These are phyloP conservation scores for Lutraria lutraria DNA, from an alignment of 2,888 invertebrate genomes.

Conservation along the genomic window DNA sequence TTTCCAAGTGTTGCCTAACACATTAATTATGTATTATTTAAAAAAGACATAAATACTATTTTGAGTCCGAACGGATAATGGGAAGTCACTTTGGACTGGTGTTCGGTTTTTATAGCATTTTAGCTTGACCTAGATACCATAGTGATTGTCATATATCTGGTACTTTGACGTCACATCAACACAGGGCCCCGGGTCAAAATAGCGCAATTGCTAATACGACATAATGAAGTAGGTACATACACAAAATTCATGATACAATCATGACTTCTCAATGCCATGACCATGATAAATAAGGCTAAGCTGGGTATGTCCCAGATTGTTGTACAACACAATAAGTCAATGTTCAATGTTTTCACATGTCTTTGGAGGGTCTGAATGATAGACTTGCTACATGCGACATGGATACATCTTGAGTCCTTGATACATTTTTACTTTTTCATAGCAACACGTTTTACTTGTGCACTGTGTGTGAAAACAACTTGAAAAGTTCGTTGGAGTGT, in stretches of 20 bases:
- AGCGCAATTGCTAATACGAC: not conserved
- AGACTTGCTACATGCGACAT: no score
- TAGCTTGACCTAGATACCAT: not conserved
- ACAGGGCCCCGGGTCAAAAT: not conserved
- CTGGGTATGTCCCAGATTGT: no score
- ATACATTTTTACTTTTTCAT: no score
- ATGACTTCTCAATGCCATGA: not conserved
- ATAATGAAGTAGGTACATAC: not conserved
- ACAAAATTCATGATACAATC: not conserved
- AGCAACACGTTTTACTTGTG: no score
- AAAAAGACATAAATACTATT: not conserved
- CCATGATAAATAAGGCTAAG: not conserved
- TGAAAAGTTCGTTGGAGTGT: no score
- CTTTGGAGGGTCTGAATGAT: no score
- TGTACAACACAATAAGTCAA: no score
- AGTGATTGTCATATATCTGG: not conserved
- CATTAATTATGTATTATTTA: not conserved
- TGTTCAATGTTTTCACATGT: no score
- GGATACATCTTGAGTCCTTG: no score
- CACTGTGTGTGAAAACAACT: no score
- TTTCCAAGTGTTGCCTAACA: not conserved
- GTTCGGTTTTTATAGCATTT: not conserved
- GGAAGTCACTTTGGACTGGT: not conserved
- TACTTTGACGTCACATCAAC: slow-evolving; percentile 4
- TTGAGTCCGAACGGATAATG: not conserved